phyloP scores from a whole-genome alignment of 2,113 vertebrate genomes.

The Acanthisitta chloris region DNA sequence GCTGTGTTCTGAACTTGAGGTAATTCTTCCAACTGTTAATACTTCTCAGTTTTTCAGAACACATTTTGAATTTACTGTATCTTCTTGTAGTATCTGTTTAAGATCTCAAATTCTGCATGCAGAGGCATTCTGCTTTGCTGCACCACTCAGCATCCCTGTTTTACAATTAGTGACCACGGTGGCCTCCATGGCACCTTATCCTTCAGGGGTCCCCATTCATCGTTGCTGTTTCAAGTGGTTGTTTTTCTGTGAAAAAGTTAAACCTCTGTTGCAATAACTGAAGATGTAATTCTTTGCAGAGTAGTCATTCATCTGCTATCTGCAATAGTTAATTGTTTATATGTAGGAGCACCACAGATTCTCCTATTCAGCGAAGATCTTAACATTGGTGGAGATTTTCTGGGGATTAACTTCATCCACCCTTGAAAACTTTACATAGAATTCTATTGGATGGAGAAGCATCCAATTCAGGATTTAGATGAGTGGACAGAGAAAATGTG shows the following conservation, averaged over 20 bases:
- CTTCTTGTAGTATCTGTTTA: not conserved
- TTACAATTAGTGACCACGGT: not conserved
- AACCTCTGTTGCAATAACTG: not conserved
- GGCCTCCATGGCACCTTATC: not conserved
- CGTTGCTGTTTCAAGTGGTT: not conserved
- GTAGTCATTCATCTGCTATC: not conserved
- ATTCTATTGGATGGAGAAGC: not conserved
- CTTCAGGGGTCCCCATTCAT: not conserved
- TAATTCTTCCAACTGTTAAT: not conserved
- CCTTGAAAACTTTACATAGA: not conserved
- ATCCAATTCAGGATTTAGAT: not conserved
- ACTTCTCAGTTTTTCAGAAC: not conserved
- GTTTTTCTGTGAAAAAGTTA: not conserved
- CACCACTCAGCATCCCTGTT: not conserved
- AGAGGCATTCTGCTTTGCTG: not conserved
- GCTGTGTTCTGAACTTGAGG: not conserved
- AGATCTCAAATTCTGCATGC: not conserved
- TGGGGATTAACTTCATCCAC: not conserved
- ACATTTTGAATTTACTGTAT: not conserved
- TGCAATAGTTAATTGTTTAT: not conserved
- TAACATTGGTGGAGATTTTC: not conserved
- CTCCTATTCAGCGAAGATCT: not conserved
- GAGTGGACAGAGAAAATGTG: not conserved
- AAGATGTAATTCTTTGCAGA: not conserved
- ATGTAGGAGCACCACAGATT: not conserved